Evolutionary conservation across 2,888 invertebrate species (phyloP).

Genomic region (Amphipoea oculea): DNA sequence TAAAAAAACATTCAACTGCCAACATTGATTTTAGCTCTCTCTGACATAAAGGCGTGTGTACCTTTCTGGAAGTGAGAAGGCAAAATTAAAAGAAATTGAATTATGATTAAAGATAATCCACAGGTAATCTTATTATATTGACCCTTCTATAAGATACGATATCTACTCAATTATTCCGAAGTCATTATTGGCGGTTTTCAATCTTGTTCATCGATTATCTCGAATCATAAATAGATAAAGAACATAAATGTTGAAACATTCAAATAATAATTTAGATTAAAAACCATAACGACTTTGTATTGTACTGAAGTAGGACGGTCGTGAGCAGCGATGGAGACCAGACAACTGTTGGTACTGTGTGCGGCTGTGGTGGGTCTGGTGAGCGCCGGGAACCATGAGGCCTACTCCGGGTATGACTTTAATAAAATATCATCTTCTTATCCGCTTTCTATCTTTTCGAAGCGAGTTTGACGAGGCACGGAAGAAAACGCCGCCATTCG

Average conservation of each 20-base stretch:
- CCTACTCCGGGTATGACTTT: constrained; percentile 33
- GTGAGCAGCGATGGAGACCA: constrained; percentile 18
- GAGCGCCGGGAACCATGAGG: constrained; percentile 39
- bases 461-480: background rate
- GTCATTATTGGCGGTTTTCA: background rate
- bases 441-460: background rate
- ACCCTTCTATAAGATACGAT: background rate
- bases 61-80: background rate
- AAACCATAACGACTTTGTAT: background rate
- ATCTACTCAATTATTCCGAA: no score
- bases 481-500: background rate
- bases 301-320: background rate
- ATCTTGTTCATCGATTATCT: background rate
- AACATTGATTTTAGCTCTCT: background rate
- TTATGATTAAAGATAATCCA: background rate
- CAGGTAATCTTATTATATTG: background rate
- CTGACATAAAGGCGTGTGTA: background rate
- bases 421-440: background rate
- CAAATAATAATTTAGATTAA: constrained; percentile 1
- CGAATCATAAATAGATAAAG: background rate
- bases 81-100: background rate
- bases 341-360: constrained; percentile 14
- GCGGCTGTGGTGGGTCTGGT: constrained; percentile 16
- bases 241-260: background rate
- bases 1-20: background rate